A percentile compares a stretch with the other conserved stretches of the same genome.
Evolutionary conservation across 2,113 vertebrate genomes (phyloP).

Genomic region (Gnathonemus longibarbis): DNA sequence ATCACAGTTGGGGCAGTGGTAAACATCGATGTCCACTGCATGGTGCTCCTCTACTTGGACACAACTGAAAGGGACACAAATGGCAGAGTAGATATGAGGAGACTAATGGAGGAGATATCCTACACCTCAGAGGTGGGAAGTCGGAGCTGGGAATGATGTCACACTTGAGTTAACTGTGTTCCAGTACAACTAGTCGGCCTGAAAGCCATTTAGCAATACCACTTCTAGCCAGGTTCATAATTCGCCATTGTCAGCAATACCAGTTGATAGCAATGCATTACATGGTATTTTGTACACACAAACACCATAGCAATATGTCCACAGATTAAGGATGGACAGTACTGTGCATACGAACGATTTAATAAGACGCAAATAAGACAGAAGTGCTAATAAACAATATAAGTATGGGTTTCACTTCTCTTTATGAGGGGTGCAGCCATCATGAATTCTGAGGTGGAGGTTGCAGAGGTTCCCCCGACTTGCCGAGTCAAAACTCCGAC

Average conservation of each 20-base stretch:
- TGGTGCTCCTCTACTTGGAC: constrained; percentile 95
- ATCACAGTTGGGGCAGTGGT: constrained; percentile 97
- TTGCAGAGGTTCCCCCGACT: background rate
- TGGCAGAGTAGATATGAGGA: background rate
- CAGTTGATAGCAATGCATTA: background rate
- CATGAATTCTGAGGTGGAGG: background rate
- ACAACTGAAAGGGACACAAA: constrained; percentile 67
- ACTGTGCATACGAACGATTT: background rate
- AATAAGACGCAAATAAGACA: background rate
- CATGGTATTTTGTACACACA: background rate
- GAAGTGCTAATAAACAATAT: background rate
- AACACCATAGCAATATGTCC: background rate
- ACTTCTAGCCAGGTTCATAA: background rate
- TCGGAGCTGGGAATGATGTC: background rate
- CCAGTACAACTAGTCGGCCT: background rate
- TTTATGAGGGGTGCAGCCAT: background rate
- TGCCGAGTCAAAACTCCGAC: background rate
- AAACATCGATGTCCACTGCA: constrained; percentile 93
- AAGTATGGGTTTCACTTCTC: background rate
- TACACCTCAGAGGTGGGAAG: background rate
- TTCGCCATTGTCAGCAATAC: background rate
- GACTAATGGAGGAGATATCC: background rate
- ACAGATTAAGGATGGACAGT: background rate
- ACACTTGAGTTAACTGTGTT: background rate
- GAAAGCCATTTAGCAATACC: background rate